These are phyloP conservation scores for Pterostichus madidus DNA, from an alignment of 2,888 invertebrate genomes.

Conservation along the genomic window DNA sequence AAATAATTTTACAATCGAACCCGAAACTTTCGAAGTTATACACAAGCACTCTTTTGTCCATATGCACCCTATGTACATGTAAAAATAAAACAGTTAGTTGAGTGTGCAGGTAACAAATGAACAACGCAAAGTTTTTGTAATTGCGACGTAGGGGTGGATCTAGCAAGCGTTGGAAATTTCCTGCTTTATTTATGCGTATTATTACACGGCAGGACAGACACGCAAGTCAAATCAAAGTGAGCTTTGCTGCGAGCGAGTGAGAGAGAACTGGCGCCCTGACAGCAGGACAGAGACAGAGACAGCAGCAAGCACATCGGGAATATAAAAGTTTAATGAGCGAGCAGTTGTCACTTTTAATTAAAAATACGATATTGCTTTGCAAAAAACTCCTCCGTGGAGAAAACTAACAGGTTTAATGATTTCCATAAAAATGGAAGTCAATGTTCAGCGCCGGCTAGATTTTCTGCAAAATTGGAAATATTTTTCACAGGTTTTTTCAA, in stretches of 20 bases:
- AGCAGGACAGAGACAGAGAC: background rate
- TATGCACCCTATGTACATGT: too few relatives aligned
- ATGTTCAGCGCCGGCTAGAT: too few relatives aligned
- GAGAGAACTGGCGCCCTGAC: too few relatives aligned
- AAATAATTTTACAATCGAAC: too few relatives aligned
- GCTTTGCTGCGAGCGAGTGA: background rate
- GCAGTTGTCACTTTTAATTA: constrained; percentile 59
- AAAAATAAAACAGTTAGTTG: too few relatives aligned
- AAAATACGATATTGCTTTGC: constrained; percentile 50
- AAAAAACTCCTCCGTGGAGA: constrained; percentile 13
- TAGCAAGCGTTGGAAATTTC: constrained; percentile 1
- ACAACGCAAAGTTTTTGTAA: too few relatives aligned
- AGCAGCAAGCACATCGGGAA: constrained; percentile 22
- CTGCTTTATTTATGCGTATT: constrained; percentile 35
- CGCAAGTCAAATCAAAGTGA: constrained; percentile 26
- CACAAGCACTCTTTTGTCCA: too few relatives aligned
- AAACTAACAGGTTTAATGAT: constrained; percentile 23
- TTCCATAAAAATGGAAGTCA: background rate
- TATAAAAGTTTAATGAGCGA: constrained; percentile 53
- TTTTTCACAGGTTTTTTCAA: too few relatives aligned
- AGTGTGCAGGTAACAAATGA: too few relatives aligned
- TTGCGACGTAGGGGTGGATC: too few relatives aligned
- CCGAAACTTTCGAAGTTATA: too few relatives aligned
- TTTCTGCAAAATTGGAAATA: too few relatives aligned
- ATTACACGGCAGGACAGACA: constrained; percentile 38